Base-by-base conservation (phyloP, 2,888 invertebrate genomes). In the Eutolmus rufibarbis region DNA sequence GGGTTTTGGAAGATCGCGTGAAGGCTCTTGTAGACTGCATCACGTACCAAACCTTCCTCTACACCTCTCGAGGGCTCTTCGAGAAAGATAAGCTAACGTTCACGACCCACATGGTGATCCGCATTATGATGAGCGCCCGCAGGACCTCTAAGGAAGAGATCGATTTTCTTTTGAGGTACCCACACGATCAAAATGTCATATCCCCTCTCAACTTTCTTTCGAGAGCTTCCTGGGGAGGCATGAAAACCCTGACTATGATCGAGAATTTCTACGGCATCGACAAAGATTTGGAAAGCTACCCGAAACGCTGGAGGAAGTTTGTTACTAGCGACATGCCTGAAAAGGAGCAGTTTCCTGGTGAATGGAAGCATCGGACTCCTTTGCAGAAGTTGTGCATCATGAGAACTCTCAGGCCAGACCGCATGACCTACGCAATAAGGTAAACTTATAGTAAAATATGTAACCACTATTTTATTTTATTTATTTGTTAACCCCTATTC, bases 81-180 rank as follows among this genome's bases (percentile, higher is more conserved):
- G 98, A 98, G 93, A 95, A 94, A 89, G 98, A 99, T 91, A 98
- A 98, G 91, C 94, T 98, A 28, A 98, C 97, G 85, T 98, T 98
- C 91, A 95, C 97, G 81, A 96, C 97, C 74, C 97, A 98, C 91
- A 96, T 98, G 94, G 95, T 97, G 0, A 94, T 98, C 90, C 96
- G 97, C 94, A 92, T 93, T 8, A 89, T 92, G 88, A 90, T 91
- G 12, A 90, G 91, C 34, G 90, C 91, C 23, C 87, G 89, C 8
- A 96, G 96, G 91, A 95, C 98, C 86, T 94, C 95, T 88, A 93
- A 95, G 0, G 93, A 94, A 1, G 98, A 98, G 91, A 93, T 98
- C 51, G 98, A 98, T 92, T 98, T 98, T 91, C 93, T 99, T 16
- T 93, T 99, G 1, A 95, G 98, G 87, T 98, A 96, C 92, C 98